phyloP scores from a whole-genome alignment of 2,888 invertebrate species.

The Synergus umbraculus region DNA sequence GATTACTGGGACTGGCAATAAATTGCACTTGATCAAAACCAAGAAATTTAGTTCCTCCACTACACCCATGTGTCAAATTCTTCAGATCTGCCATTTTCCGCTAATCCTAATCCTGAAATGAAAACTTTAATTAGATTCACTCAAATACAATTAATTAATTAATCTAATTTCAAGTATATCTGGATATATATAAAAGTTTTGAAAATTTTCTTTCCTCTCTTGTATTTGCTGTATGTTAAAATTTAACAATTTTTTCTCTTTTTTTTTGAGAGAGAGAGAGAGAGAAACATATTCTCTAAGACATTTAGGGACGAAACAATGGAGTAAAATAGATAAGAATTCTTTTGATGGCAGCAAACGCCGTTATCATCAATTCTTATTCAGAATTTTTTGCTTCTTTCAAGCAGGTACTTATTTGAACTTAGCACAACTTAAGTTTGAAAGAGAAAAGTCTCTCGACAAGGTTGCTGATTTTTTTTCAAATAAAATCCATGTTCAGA shows the following conservation, averaged over 20 bases:
- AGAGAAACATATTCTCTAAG: neutral
- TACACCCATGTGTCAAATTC: conserved; percentile 67
- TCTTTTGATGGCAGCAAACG: neutral
- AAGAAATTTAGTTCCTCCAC: conserved; percentile 69
- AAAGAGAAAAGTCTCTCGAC: neutral
- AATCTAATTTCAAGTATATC: neutral
- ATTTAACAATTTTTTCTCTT: neutral
- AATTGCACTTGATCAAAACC: conserved; percentile 75
- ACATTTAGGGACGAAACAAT: neutral
- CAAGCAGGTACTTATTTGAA: neutral
- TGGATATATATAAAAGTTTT: neutral
- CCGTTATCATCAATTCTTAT: neutral
- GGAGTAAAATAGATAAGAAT: neutral
- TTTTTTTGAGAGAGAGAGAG: no score
- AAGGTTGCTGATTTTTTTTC: neutral
- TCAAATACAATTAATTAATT: neutral
- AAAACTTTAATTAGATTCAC: neutral
- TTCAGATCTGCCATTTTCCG: conserved; percentile 72
- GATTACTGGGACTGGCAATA: conserved; percentile 71
- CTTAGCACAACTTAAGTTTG: neutral
- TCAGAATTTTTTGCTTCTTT: neutral
- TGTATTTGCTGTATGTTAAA: neutral
- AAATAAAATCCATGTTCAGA: neutral
- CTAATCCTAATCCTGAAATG: conserved; percentile 45
- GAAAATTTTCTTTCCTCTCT: no score